Conservation (phyloP, 2,113 vertebrate species). For the Cairina moschata region DNA sequence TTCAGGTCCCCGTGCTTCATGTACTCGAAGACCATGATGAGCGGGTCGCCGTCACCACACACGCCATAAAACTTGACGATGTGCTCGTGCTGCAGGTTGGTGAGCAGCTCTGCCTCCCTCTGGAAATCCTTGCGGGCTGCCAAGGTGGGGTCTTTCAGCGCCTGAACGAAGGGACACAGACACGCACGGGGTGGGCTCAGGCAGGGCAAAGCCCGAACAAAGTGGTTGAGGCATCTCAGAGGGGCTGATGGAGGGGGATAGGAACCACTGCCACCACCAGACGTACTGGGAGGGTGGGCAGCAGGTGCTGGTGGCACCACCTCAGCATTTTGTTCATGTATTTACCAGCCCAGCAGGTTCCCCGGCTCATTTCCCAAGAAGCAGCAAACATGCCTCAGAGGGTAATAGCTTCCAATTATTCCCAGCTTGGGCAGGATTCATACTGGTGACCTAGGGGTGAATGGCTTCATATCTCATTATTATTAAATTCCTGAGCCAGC, state of each 20-base stretch:
- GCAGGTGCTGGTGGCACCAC: background rate
- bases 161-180: slow-evolving; percentile 72
- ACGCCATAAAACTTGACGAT: slow-evolving; percentile 97
- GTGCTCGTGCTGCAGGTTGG: slow-evolving; percentile 96
- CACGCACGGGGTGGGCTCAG: background rate
- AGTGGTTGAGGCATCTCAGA: accelerated
- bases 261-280: accelerated
- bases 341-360: background rate
- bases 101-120: slow-evolving; percentile 95
- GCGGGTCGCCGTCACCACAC: slow-evolving; percentile 94
- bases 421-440: slow-evolving; percentile 57
- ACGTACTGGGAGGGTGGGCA: background rate
- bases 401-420: slow-evolving; percentile 67
- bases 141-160: slow-evolving; percentile 94
- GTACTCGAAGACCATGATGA: slow-evolving; percentile 99
- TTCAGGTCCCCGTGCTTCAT: slow-evolving; percentile 99
- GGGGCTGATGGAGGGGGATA: background rate
- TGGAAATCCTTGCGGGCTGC: slow-evolving; percentile 97
- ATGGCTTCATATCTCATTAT: slow-evolving; percentile 71
- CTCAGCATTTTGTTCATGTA: accelerated
- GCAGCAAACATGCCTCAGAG: slow-evolving; percentile 31
- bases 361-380: slow-evolving; percentile 25
- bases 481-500: slow-evolving; percentile 61
- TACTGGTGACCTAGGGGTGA: slow-evolving; percentile 59
- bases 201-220: background rate